phyloP scores from a whole-genome alignment of 1,140 invertebrate genomes.

The Drosophila ohnishii region DNA sequence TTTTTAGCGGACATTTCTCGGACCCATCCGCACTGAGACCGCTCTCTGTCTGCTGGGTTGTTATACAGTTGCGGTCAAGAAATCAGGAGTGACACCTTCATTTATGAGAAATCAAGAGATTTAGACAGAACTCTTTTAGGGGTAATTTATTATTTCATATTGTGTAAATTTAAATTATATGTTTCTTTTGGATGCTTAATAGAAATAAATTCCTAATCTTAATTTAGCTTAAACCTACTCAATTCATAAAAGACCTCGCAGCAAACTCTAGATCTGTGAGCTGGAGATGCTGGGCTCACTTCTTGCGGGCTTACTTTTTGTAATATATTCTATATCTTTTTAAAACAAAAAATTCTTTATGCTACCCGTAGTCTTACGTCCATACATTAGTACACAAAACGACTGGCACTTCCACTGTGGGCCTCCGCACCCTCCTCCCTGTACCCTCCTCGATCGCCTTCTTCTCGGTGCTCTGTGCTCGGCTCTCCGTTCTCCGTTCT shows the following conservation, averaged over 20 bases:
- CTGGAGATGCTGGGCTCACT: neutral
- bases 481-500: neutral
- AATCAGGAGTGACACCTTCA: neutral
- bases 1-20: no score
- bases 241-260: no score
- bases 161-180: no score
- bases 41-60: no score
- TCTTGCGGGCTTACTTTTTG: neutral
- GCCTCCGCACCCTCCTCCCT: slow-evolving; percentile 23
- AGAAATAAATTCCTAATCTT: no score
- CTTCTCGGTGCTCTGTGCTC: slow-evolving; percentile 5
- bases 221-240: no score
- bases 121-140: no score
- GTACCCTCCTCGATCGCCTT: slow-evolving; percentile 10
- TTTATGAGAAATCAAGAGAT: neutral
- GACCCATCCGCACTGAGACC: no score
- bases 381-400: slow-evolving; percentile 10
- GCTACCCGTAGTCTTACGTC: slow-evolving; percentile 1
- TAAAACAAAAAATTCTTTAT: neutral
- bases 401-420: slow-evolving; percentile 36
- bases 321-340: neutral
- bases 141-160: neutral
- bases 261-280: neutral
- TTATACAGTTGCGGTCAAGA: slow-evolving; percentile 6
- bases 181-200: no score